A percentile compares a stretch with the other conserved stretches of the same genome.
Conservation (phyloP, 2,797 vertebrate species). For the Gambelia wislizenii region DNA sequence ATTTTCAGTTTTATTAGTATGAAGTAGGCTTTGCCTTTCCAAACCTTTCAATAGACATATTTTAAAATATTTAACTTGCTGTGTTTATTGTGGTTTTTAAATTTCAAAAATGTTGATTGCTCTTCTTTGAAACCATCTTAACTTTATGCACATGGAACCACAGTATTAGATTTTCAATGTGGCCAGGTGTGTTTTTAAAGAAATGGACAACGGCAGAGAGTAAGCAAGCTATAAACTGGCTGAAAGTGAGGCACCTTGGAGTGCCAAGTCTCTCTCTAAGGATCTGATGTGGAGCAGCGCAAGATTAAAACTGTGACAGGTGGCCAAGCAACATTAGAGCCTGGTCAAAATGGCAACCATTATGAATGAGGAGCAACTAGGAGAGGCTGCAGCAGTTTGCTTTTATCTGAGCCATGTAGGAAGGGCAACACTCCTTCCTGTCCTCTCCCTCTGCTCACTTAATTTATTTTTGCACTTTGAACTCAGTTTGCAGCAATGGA, state of each 20-base stretch:
- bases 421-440: too few relatives aligned
- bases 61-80: not conserved
- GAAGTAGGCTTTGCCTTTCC: not conserved
- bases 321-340: too few relatives aligned
- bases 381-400: too few relatives aligned
- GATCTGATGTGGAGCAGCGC: too few relatives aligned
- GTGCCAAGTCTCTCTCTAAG: not conserved
- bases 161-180: not conserved
- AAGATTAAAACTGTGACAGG: too few relatives aligned
- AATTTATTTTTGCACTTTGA: too few relatives aligned
- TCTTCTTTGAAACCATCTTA: not conserved
- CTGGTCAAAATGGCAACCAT: too few relatives aligned
- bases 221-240: not conserved
- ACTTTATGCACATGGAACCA: not conserved
- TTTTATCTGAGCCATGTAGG: too few relatives aligned
- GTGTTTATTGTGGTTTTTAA: not conserved
- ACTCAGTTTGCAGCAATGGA: too few relatives aligned
- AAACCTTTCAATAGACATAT: not conserved
- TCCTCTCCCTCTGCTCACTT: too few relatives aligned
- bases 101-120: not conserved
- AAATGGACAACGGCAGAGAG: not conserved
- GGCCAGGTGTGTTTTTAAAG: not conserved
- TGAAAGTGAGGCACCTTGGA: not conserved
- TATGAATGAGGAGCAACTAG: too few relatives aligned
- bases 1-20: not conserved